These are phyloP conservation scores for Sebastes baramenuke DNA, from an alignment of 2,797 vertebrate genomes.

Conservation along the genomic window DNA sequence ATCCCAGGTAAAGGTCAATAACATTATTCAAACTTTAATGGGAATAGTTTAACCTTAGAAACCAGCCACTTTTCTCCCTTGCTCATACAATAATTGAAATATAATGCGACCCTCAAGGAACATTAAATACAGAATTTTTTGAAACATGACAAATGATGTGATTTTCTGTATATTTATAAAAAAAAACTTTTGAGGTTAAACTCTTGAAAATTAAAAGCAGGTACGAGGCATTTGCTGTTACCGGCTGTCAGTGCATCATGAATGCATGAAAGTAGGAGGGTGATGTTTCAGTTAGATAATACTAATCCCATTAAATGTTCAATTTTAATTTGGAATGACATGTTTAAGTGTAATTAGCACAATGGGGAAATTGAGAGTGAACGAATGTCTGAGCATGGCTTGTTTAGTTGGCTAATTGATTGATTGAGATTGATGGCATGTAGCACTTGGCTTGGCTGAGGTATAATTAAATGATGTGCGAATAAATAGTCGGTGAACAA, in stretches of 20 bases:
- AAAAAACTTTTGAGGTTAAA: background rate
- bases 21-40: slow-evolving; percentile 80
- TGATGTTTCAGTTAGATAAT: slow-evolving; percentile 72
- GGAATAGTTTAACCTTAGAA: slow-evolving; percentile 76
- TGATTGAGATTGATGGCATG: slow-evolving; percentile 83
- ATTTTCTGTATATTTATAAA: slow-evolving; percentile 13
- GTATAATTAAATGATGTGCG: slow-evolving; percentile 78
- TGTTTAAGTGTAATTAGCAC: slow-evolving; percentile 80
- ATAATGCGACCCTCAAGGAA: slow-evolving; percentile 45
- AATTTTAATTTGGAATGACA: slow-evolving; percentile 78
- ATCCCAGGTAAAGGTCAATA: slow-evolving; percentile 77
- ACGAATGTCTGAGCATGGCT: slow-evolving; percentile 76
- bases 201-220: background rate
- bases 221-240: background rate
- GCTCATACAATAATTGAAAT: slow-evolving; percentile 56
- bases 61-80: slow-evolving; percentile 56
- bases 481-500: slow-evolving; percentile 74
- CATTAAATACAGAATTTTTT: slow-evolving; percentile 46
- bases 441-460: slow-evolving; percentile 72
- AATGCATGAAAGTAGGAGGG: slow-evolving; percentile 22
- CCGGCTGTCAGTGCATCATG: slow-evolving; percentile 4
- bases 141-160: slow-evolving; percentile 18
- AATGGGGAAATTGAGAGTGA: slow-evolving; percentile 78
- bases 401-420: slow-evolving; percentile 81
- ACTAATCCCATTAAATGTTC: slow-evolving; percentile 76